These are phyloP conservation scores for Zygothrica quintamaculata DNA, from an alignment of 2,888 invertebrate genomes.

Conservation along the genomic window DNA sequence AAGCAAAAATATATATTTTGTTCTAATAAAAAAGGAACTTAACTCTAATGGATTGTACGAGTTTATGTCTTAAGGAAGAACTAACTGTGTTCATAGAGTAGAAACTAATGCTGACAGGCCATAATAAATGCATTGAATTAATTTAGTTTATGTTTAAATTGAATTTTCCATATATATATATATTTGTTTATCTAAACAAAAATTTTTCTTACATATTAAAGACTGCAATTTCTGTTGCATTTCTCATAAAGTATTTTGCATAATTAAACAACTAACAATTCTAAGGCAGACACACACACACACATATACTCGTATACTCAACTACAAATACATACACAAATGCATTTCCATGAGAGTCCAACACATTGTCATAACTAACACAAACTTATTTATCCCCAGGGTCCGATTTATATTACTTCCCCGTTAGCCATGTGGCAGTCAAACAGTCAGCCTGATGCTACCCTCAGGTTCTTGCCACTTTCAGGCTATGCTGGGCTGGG, in stretches of 20 bases:
- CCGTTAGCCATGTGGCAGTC: conserved; percentile 59
- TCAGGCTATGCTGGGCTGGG: not conserved
- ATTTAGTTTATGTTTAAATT: too few species aligned
- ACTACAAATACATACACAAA: conserved; percentile 13
- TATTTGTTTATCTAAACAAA: not conserved
- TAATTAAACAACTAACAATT: conserved; percentile 46
- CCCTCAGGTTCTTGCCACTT: not conserved
- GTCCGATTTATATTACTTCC: conserved; percentile 80
- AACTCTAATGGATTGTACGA: not conserved
- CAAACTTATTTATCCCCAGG: conserved; percentile 78
- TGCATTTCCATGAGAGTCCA: conserved; percentile 50
- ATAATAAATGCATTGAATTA: too few species aligned
- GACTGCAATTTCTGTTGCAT: conserved; percentile 34
- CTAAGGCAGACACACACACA: conserved; percentile 17
- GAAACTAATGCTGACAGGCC: too few species aligned
- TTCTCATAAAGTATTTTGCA: conserved; percentile 55
- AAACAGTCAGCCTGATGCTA: not conserved
- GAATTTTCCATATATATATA: not conserved
- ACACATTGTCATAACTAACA: conserved; percentile 77
- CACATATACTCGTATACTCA: conserved; percentile 1
- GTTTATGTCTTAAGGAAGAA: too few species aligned
- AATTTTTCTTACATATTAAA: not conserved
- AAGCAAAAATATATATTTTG: conserved; percentile 36
- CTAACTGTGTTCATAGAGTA: too few species aligned
- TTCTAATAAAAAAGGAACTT: not conserved